phyloP scores from a whole-genome alignment of 2,888 invertebrate species.

The Brenthis hecate region DNA sequence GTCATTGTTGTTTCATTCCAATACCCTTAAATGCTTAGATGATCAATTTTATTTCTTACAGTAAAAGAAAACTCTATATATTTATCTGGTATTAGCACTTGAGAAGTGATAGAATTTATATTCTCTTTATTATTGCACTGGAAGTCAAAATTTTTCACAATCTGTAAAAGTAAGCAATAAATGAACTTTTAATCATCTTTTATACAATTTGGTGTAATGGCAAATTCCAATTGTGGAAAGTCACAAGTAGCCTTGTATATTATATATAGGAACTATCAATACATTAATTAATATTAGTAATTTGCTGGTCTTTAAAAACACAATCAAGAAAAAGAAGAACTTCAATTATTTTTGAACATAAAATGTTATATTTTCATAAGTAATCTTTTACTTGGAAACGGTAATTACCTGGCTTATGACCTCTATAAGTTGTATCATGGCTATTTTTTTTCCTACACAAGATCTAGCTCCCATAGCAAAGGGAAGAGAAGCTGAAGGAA shows the following conservation, averaged over 20 bases:
- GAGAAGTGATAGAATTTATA: constrained; percentile 77
- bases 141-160: constrained; percentile 78
- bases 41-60: constrained; percentile 40
- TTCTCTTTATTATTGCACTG: constrained; percentile 69
- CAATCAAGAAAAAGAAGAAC: too few species aligned
- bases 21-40: constrained; percentile 18
- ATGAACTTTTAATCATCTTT: neutral
- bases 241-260: too few species aligned
- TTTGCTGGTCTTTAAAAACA: too few species aligned
- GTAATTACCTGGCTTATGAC: constrained; percentile 83
- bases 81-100: constrained; percentile 81
- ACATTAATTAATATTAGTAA: too few species aligned
- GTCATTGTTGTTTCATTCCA: constrained; percentile 14
- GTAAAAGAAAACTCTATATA: constrained; percentile 66
- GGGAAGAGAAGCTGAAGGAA: constrained; percentile 87
- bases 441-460: constrained; percentile 91
- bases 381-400: constrained; percentile 39
- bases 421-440: constrained; percentile 88
- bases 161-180: constrained; percentile 62
- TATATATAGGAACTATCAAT: too few species aligned
- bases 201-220: too few species aligned
- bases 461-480: constrained; percentile 92
- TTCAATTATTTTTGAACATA: neutral
- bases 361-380: neutral
- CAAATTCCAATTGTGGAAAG: too few species aligned